A percentile compares a stretch with the other conserved stretches of the same genome.
phyloP scores from a whole-genome alignment of 1,140 invertebrate genomes.

The Conus ventricosus region DNA sequence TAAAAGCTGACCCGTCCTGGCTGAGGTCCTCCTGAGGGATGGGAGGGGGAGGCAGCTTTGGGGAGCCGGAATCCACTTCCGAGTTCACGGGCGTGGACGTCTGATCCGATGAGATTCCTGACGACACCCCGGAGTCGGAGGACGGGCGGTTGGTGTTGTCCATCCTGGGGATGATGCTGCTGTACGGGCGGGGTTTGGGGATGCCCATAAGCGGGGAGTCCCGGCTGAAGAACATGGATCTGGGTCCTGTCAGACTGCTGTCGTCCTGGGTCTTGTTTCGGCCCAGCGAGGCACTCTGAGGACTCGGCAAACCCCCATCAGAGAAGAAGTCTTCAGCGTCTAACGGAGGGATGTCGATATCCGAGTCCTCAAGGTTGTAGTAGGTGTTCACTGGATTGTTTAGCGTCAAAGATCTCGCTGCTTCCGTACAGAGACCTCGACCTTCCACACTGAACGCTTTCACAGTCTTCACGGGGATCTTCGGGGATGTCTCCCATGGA shows the following conservation, averaged over 20 bases:
- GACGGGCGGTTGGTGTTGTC: conserved; percentile 12
- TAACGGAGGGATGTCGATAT: conserved; percentile 58
- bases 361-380: conserved; percentile 56
- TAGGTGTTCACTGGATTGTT: conserved; percentile 33
- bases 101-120: conserved; percentile 21
- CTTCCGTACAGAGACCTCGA: conserved; percentile 60
- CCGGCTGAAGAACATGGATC: conserved; percentile 22
- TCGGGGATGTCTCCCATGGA: conserved; percentile 45
- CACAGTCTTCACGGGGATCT: conserved; percentile 44
- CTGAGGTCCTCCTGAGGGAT: conserved; percentile 2
- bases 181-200: conserved; percentile 40
- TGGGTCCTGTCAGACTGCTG: conserved; percentile 19
- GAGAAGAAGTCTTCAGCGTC: conserved; percentile 56
- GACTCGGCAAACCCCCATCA: conserved; percentile 58
- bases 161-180: conserved; percentile 39
- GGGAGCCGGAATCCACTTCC: conserved; percentile 35
- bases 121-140: conserved; percentile 33
- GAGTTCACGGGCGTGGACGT: conserved; percentile 26
- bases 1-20: conserved; percentile 37
- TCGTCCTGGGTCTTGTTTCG: conserved; percentile 26
- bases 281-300: conserved; percentile 30
- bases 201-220: conserved; percentile 11
- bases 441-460: conserved; percentile 52
- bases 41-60: conserved; percentile 39
- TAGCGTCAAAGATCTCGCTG: conserved; percentile 57